Conservation (phyloP, 2,888 invertebrate species). For the Lepidocyrtoides sp. region DNA sequence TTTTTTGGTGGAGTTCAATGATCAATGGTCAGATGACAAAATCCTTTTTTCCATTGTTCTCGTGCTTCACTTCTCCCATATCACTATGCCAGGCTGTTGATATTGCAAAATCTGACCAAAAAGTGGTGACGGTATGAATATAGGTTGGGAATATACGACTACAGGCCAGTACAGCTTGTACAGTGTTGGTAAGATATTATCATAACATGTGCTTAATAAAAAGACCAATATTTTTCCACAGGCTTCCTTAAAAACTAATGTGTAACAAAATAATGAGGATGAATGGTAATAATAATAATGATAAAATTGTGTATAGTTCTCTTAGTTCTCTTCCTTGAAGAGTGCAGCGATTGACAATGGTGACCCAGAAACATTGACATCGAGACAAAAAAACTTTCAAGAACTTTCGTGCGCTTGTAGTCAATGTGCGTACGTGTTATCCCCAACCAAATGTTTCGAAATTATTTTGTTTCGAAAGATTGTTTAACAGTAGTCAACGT, state of each 20-base stretch:
- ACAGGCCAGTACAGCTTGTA: too few species aligned
- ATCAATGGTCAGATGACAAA: slow-evolving; percentile 65
- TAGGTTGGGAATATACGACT: too few species aligned
- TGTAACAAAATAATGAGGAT: too few species aligned
- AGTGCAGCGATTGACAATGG: slow-evolving; percentile 21
- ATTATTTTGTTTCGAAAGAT: background rate
- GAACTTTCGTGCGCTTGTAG: background rate
- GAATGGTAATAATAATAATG: background rate
- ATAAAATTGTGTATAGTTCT: background rate
- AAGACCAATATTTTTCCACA: too few species aligned
- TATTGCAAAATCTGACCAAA: slow-evolving; percentile 44
- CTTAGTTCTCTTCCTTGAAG: too few species aligned
- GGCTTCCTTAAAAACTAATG: too few species aligned
- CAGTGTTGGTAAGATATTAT: background rate
- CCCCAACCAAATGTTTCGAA: background rate
- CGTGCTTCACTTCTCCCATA: too few species aligned
- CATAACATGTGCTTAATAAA: background rate
- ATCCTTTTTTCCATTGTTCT: slow-evolving; percentile 15
- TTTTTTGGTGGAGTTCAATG: slow-evolving; percentile 50
- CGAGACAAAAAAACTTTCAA: slow-evolving; percentile 42
- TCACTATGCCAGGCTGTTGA: too few species aligned
- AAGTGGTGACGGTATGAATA: too few species aligned
- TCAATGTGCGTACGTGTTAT: background rate
- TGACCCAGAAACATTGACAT: slow-evolving; percentile 66
- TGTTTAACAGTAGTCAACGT: too few species aligned